A percentile compares a stretch with the other conserved stretches of the same genome.
Evolutionary conservation across 2,888 invertebrate genomes (phyloP).

Genomic region (Cephus sareptanus): DNA sequence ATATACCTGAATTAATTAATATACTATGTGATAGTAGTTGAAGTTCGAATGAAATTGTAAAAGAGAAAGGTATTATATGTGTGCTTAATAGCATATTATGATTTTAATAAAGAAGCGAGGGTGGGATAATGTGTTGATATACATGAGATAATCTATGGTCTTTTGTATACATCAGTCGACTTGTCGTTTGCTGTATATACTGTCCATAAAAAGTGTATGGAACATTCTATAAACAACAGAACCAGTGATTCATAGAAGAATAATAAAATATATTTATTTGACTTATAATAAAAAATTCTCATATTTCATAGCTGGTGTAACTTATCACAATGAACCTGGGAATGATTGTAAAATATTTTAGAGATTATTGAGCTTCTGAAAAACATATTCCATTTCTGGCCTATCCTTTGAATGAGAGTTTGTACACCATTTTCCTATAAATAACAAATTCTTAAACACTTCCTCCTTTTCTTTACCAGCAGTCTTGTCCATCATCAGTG

Average conservation of each 20-base stretch:
- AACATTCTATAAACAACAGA: neutral
- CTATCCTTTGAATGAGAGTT: constrained; percentile 73
- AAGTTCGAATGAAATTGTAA: neutral
- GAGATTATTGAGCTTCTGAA: constrained; percentile 65
- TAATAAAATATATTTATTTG: neutral
- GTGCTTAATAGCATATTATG: neutral
- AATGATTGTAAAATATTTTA: constrained; percentile 28
- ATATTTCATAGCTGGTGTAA: neutral
- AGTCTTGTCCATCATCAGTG: constrained; percentile 66
- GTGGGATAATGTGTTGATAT: neutral
- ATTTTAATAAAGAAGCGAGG: neutral
- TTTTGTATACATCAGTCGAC: neutral
- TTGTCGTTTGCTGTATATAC: neutral
- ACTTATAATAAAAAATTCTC: neutral
- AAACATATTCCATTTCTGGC: constrained; percentile 81
- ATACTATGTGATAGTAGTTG: neutral
- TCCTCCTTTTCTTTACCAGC: constrained; percentile 66
- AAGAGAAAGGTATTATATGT: no score
- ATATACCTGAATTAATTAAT: no score
- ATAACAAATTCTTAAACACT: constrained; percentile 72
- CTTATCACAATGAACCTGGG: neutral
- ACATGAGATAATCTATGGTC: neutral
- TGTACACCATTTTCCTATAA: constrained; percentile 78
- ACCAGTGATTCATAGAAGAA: neutral
- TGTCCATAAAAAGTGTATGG: neutral